These are phyloP conservation scores for Atta texana DNA, from an alignment of 1,140 invertebrate genomes.

Conservation along the genomic window DNA sequence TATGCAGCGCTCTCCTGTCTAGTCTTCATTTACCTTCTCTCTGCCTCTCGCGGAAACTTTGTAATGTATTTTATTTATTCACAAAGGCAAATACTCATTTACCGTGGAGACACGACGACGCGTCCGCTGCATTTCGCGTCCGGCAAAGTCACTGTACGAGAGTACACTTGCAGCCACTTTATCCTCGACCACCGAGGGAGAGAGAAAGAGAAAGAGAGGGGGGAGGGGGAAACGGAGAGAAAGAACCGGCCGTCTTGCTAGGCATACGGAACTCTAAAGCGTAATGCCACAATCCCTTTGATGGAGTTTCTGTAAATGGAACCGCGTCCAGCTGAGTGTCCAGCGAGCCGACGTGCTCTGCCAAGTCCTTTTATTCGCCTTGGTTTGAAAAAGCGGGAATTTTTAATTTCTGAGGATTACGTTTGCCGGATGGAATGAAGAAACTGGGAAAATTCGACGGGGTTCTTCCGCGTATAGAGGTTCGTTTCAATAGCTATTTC, in stretches of 20 bases:
- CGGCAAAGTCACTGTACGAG: constrained; percentile 22
- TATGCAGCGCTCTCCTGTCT: constrained; percentile 14
- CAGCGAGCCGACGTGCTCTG: constrained; percentile 19
- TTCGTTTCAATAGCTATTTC: background rate
- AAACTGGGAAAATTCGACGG: constrained; percentile 36
- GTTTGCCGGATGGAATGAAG: constrained; percentile 19
- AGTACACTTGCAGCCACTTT: constrained; percentile 64
- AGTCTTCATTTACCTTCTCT: constrained; percentile 33
- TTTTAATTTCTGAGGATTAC: constrained; percentile 86
- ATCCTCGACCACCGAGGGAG: constrained; percentile 21
- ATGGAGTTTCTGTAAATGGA: constrained; percentile 87
- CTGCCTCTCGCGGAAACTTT: constrained; percentile 69
- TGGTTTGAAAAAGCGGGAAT: constrained; percentile 78
- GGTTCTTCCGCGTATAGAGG: background rate
- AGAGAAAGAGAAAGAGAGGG: constrained; percentile 5
- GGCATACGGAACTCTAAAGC: constrained; percentile 81
- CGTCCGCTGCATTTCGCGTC: constrained; percentile 42
- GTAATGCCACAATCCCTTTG: constrained; percentile 86
- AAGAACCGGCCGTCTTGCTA: constrained; percentile 70
- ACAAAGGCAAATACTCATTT: constrained; percentile 86
- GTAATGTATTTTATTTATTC: constrained; percentile 86
- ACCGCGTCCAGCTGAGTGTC: constrained; percentile 55
- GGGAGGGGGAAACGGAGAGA: background rate
- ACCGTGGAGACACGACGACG: constrained; percentile 70
- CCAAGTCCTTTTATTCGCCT: constrained; percentile 63